A percentile compares a stretch with the other conserved stretches of the same genome.
Conservation (phyloP, 2,797 vertebrate species). For the Enteromius mattozi region DNA sequence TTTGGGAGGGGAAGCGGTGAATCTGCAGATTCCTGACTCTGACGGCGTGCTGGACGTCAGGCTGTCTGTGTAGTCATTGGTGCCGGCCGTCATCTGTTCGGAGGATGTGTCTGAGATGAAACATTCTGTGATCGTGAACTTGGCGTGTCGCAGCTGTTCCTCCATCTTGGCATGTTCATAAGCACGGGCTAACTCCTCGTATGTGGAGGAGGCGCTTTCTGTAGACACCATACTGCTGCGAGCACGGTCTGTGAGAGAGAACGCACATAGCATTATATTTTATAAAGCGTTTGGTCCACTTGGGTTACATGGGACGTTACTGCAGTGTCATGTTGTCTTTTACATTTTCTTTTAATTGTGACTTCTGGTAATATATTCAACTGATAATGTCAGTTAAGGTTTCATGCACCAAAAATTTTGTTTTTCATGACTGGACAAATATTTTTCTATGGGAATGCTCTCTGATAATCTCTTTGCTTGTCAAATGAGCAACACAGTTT, state of each 20-base stretch:
- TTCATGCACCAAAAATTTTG: not conserved
- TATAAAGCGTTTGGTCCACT: not conserved
- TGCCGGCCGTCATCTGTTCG: slow-evolving; percentile 97
- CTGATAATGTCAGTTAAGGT: not conserved
- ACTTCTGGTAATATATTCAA: not conserved
- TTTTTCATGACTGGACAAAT: not conserved
- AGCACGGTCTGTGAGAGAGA: slow-evolving; percentile 84
- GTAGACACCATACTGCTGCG: slow-evolving; percentile 99
- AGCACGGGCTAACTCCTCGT: slow-evolving; percentile 95
- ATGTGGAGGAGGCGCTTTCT: slow-evolving; percentile 98
- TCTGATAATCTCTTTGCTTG: not conserved
- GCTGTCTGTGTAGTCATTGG: slow-evolving; percentile 99
- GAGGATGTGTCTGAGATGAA: slow-evolving; percentile 99
- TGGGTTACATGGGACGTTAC: not conserved
- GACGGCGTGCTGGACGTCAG: slow-evolving; percentile 98
- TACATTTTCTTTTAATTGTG: not conserved
- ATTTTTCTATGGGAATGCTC: not conserved
- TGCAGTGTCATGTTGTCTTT: not conserved
- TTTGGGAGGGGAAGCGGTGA: slow-evolving; percentile 97
- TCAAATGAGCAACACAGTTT: not conserved
- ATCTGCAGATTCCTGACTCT: slow-evolving; percentile 98
- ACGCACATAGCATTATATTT: not conserved
- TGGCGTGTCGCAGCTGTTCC: slow-evolving; percentile 96
- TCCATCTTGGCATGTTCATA: slow-evolving; percentile 99
- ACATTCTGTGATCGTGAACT: slow-evolving; percentile 99